phyloP scores from a whole-genome alignment of 2,113 vertebrate species.

The Tricholaema leucomelas region DNA sequence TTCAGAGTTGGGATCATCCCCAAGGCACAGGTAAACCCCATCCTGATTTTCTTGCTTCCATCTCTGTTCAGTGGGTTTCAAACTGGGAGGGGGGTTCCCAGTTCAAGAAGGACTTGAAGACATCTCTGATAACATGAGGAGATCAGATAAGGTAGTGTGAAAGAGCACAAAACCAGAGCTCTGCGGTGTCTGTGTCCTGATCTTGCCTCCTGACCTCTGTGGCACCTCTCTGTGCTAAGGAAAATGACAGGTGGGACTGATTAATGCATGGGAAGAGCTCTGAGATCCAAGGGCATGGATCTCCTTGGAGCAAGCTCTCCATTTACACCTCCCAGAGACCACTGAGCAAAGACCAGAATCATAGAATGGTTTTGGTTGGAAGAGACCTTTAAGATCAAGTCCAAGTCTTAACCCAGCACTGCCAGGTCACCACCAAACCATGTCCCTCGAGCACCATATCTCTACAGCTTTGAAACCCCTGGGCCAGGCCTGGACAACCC shows the following conservation, averaged over 20 bases:
- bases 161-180: neutral
- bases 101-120: neutral
- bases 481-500: neutral
- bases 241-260: neutral
- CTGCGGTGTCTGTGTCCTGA: accelerated
- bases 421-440: neutral
- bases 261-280: neutral
- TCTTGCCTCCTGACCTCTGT: accelerated
- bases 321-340: neutral
- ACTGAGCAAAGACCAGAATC: neutral
- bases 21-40: slow-evolving; percentile 82
- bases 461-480: neutral
- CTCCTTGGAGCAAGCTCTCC: neutral
- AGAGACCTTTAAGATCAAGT: neutral
- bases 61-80: neutral
- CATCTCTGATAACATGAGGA: neutral
- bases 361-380: neutral
- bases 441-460: neutral
- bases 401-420: neutral
- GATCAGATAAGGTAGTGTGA: neutral
- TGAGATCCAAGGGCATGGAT: neutral
- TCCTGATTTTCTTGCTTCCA: neutral
- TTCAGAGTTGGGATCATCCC: slow-evolving; percentile 88
- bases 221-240: neutral
- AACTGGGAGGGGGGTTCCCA: neutral